These are phyloP conservation scores for Bedellia somnulentella DNA, from an alignment of 2,888 invertebrate species.

Conservation along the genomic window DNA sequence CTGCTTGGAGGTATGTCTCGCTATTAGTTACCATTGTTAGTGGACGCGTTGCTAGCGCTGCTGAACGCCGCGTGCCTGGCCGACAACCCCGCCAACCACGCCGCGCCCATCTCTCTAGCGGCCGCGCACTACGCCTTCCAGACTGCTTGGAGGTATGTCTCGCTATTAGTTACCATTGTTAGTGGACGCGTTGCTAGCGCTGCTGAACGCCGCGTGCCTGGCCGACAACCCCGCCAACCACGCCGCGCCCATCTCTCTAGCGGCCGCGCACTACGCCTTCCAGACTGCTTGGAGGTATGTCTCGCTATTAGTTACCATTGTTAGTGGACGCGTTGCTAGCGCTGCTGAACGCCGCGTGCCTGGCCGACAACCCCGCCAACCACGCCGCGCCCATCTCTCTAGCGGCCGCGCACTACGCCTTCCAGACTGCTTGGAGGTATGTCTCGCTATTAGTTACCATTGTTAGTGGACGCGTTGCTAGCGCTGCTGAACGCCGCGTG, in stretches of 20 bases:
- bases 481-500: conserved; percentile 81
- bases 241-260: conserved; percentile 64
- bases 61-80: conserved; percentile 78
- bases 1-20: conserved; percentile 71
- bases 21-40: conserved; percentile 78
- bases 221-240: conserved; percentile 49
- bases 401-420: conserved; percentile 89
- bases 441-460: conserved; percentile 68
- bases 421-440: conserved; percentile 81
- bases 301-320: conserved; percentile 72
- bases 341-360: conserved; percentile 78
- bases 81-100: conserved; percentile 39
- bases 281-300: conserved; percentile 77
- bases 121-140: conserved; percentile 91
- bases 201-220: conserved; percentile 79
- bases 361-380: conserved; percentile 54
- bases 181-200: conserved; percentile 81
- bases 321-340: conserved; percentile 84
- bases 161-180: conserved; percentile 78
- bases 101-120: conserved; percentile 68
- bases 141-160: conserved; percentile 72
- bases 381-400: conserved; percentile 63
- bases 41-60: conserved; percentile 84
- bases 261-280: conserved; percentile 90
- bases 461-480: conserved; percentile 83